Percentiles rank a stretch among this genome's conserved stretches.
phyloP scores from a whole-genome alignment of 2,888 invertebrate species.

The Macrosiphum euphorbiae region DNA sequence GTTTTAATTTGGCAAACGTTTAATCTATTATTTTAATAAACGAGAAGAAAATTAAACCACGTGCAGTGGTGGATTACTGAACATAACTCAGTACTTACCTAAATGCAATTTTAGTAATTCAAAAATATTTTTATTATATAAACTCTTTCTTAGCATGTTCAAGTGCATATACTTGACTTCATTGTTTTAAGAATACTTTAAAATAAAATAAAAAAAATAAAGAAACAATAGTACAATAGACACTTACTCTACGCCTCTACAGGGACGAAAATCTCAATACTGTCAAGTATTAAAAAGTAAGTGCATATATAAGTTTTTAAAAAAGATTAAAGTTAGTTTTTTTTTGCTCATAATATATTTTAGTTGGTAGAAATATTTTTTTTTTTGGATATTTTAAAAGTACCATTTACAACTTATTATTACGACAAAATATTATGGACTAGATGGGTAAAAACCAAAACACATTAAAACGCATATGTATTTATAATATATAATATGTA shows the following conservation, averaged over 20 bases:
- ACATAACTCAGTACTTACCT: not conserved
- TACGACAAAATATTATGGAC: not conserved
- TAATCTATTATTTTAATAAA: not conserved
- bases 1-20: not conserved
- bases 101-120: not conserved
- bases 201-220: not conserved
- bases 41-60: not conserved
- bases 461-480: not conserved
- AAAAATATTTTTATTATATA: not conserved
- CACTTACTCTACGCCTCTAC: not conserved
- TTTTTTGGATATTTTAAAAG: not conserved
- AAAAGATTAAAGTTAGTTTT: not conserved
- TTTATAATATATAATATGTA: conserved; percentile 4
- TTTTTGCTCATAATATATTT: not conserved
- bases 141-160: not conserved
- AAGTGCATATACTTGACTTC: not conserved
- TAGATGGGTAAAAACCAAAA: not conserved
- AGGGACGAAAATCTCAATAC: not conserved
- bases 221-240: not conserved
- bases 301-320: not conserved
- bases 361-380: not conserved
- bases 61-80: not conserved
- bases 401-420: not conserved
- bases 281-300: not conserved
- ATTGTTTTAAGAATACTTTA: not conserved